These are phyloP conservation scores for Leptinotarsa haldemani DNA, from an alignment of 2,888 invertebrate species.

Conservation along the genomic window DNA sequence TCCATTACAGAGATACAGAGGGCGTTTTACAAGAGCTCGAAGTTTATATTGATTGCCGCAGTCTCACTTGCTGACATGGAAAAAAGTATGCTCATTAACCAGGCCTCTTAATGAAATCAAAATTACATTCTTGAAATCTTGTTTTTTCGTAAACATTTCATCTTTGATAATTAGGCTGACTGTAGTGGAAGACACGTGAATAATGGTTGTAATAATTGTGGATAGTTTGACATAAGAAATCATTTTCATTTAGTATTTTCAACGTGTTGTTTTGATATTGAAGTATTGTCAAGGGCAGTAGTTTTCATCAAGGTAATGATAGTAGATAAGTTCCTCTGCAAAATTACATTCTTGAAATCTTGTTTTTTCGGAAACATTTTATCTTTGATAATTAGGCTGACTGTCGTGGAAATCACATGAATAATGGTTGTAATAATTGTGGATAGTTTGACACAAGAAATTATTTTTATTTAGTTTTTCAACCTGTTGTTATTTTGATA, in stretches of 20 bases:
- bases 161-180: constrained; percentile 1
- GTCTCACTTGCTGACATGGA: neutral
- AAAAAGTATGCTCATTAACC: constrained; percentile 11
- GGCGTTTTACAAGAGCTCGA: constrained; percentile 20
- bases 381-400: neutral
- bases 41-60: constrained; percentile 20
- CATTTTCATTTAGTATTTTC: too few species aligned
- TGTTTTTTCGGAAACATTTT: neutral
- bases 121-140: constrained; percentile 4
- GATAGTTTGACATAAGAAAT: too few species aligned
- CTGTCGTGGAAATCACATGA: neutral
- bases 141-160: neutral
- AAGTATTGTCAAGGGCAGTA: too few species aligned
- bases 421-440: too few species aligned
- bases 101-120: neutral
- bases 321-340: too few species aligned
- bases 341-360: constrained; percentile 6
- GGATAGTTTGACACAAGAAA: too few species aligned
- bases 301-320: too few species aligned
- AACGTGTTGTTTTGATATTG: too few species aligned
- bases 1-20: constrained; percentile 22
- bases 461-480: too few species aligned
- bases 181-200: neutral
- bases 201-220: too few species aligned
- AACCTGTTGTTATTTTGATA: too few species aligned